phyloP scores from a whole-genome alignment of 1,140 invertebrate species.

The Drosophila novamexicana region DNA sequence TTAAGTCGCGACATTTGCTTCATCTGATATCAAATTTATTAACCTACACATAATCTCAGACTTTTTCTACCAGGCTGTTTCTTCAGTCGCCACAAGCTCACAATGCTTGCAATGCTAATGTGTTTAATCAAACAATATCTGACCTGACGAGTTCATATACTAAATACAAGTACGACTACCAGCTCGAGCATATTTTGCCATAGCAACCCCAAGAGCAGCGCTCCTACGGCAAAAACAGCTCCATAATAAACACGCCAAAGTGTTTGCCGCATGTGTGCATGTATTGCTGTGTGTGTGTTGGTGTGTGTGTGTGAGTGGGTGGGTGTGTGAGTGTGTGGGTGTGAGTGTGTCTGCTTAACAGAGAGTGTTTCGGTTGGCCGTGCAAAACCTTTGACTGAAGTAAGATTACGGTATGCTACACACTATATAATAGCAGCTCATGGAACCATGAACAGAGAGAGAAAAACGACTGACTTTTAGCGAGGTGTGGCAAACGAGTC shows the following conservation, averaged over 20 bases:
- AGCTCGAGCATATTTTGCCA: slow-evolving; percentile 3
- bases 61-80: background rate
- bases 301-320: slow-evolving; percentile 21
- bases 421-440: slow-evolving; percentile 60
- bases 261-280: slow-evolving; percentile 46
- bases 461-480: slow-evolving; percentile 14
- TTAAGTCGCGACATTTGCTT: background rate
- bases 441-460: slow-evolving; percentile 53
- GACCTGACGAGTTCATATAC: slow-evolving; percentile 36
- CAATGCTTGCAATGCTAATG: slow-evolving; percentile 11
- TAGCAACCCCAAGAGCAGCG: slow-evolving; percentile 15
- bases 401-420: slow-evolving; percentile 74
- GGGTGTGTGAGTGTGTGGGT: slow-evolving; percentile 21
- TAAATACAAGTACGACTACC: slow-evolving; percentile 14
- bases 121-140: slow-evolving; percentile 36
- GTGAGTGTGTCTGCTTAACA: slow-evolving; percentile 16
- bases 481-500: slow-evolving; percentile 34
- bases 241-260: slow-evolving; percentile 75
- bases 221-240: slow-evolving; percentile 41
- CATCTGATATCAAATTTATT: background rate
- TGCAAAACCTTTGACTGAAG: slow-evolving; percentile 76
- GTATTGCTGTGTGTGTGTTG: slow-evolving; percentile 19
- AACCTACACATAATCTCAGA: background rate
- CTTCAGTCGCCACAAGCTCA: background rate
- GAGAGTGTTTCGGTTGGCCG: slow-evolving; percentile 47